These are phyloP conservation scores for Neodiprion fabricii DNA, from an alignment of 1,140 invertebrate genomes.

Conservation along the genomic window DNA sequence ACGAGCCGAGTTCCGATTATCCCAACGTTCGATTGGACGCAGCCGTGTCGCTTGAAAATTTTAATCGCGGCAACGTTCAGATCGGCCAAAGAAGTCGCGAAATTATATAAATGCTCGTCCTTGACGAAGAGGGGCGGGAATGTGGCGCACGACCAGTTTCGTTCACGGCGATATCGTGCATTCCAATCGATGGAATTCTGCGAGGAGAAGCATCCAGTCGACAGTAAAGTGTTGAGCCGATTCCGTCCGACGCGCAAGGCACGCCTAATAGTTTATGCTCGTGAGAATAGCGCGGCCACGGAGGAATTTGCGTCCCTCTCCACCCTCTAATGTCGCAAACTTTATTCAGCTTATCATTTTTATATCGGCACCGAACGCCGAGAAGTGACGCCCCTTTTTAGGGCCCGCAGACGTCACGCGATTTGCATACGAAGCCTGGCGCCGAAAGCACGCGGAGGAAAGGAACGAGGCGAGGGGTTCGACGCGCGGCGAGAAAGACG, in stretches of 20 bases:
- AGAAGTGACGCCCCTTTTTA: no score
- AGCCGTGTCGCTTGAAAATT: neutral
- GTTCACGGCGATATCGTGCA: constrained; percentile 34
- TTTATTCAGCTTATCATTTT: no score
- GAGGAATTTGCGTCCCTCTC: neutral
- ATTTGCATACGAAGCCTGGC: neutral
- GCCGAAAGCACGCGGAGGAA: neutral
- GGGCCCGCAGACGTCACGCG: neutral
- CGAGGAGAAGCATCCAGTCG: constrained; percentile 23
- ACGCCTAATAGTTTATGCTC: constrained; percentile 21
- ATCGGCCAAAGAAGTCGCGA: no score
- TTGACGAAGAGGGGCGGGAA: no score
- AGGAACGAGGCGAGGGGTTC: no score
- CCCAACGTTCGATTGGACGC: neutral
- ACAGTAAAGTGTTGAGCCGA: neutral
- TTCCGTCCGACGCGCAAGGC: no score
- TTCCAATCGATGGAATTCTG: constrained; percentile 38
- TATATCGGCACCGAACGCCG: no score
- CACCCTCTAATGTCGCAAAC: neutral
- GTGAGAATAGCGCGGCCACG: constrained; percentile 4
- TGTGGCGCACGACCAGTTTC: constrained; percentile 42
- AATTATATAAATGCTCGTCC: no score
- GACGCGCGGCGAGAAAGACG: no score
- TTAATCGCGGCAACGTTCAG: neutral
- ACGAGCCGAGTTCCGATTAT: neutral